Evolutionary conservation across 1,140 invertebrate genomes (phyloP).

Genomic region (Panulirus ornatus): DNA sequence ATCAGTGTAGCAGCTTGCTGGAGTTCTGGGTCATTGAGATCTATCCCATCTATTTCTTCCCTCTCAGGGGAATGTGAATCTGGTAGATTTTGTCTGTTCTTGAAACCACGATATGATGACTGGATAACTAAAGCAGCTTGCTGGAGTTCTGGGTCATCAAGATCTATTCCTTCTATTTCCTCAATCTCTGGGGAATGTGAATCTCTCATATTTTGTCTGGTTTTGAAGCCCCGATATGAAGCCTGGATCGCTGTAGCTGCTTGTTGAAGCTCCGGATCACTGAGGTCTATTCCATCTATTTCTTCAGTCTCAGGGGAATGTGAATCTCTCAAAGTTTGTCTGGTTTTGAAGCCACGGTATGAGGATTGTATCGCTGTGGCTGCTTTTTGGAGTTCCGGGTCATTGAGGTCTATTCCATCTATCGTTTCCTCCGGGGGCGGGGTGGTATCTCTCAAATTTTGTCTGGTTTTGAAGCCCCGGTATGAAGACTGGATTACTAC

Average conservation of each 20-base stretch:
- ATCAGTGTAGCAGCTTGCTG: constrained; percentile 12
- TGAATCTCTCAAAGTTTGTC: constrained; percentile 1
- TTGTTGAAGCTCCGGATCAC: constrained; percentile 34
- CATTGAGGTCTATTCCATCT: constrained; percentile 18
- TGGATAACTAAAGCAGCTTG: neutral
- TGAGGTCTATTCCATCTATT: neutral
- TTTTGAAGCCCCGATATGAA: constrained; percentile 18
- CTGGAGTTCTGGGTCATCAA: constrained; percentile 9
- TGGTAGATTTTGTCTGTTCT: constrained; percentile 2
- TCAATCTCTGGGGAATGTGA: neutral
- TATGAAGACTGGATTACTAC: neutral
- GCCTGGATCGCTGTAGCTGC: constrained; percentile 23
- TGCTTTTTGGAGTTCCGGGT: constrained; percentile 32
- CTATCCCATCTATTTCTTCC: neutral
- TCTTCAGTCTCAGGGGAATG: neutral
- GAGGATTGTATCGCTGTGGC: constrained; percentile 36
- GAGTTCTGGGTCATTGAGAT: neutral
- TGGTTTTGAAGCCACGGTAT: constrained; percentile 35
- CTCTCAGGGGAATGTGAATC: neutral
- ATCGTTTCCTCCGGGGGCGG: too few species aligned
- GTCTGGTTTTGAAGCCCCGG: neutral
- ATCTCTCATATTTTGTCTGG: neutral
- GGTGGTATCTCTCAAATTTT: neutral
- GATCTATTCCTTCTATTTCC: neutral
- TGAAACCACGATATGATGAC: constrained; percentile 13